phyloP scores from a whole-genome alignment of 2,113 vertebrate species.

The Oplegnathus fasciatus region DNA sequence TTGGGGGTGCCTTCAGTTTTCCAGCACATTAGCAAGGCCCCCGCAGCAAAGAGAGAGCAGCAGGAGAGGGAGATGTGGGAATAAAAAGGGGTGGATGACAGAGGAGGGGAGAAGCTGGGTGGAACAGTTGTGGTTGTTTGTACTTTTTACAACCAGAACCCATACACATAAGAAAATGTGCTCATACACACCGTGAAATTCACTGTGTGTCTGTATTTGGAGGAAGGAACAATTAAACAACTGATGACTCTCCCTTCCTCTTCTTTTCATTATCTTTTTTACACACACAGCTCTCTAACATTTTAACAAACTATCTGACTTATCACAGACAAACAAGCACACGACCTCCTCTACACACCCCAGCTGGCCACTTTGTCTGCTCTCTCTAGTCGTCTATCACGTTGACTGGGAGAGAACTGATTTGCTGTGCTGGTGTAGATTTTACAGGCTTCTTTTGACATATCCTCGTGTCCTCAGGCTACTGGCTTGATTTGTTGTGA shows the following conservation, averaged over 20 bases:
- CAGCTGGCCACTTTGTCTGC: slow-evolving; percentile 2
- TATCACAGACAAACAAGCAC: not conserved
- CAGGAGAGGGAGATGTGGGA: slow-evolving; percentile 28
- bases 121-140: slow-evolving; percentile 37
- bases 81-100: slow-evolving; percentile 20
- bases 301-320: slow-evolving; percentile 8
- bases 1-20: slow-evolving; percentile 70
- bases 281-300: not conserved
- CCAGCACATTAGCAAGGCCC: slow-evolving; percentile 72
- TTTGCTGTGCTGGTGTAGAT: slow-evolving; percentile 38
- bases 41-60: slow-evolving; percentile 58
- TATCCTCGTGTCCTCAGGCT: slow-evolving; percentile 28
- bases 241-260: not conserved
- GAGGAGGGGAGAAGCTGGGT: slow-evolving; percentile 30
- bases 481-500: slow-evolving; percentile 41
- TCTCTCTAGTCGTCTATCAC: not conserved
- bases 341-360: not conserved
- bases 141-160: slow-evolving; percentile 21
- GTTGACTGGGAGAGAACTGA: slow-evolving; percentile 10
- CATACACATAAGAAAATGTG: slow-evolving; percentile 13
- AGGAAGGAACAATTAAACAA: slow-evolving; percentile 1
- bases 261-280: not conserved
- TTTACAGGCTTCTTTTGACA: slow-evolving; percentile 48
- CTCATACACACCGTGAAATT: slow-evolving; percentile 9
- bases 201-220: not conserved